A percentile compares a stretch with the other conserved stretches of the same genome.
These are phyloP conservation scores for Carabus problematicus DNA, from an alignment of 2,888 invertebrate species.

Conservation along the genomic window DNA sequence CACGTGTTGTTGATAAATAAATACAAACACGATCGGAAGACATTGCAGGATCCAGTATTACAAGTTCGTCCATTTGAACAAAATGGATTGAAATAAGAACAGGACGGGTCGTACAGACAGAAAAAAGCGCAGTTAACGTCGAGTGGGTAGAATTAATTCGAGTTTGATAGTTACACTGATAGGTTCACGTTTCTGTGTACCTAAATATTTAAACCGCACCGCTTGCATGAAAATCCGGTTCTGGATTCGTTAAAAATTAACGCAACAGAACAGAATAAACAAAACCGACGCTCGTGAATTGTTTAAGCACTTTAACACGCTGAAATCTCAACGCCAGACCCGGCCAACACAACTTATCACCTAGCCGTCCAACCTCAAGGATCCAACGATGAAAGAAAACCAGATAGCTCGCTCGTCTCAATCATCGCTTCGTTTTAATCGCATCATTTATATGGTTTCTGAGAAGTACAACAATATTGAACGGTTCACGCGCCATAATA, in stretches of 20 bases:
- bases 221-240: constrained; percentile 37
- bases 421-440: too few species aligned
- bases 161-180: constrained; percentile 37
- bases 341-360: constrained; percentile 2
- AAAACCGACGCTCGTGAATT: constrained; percentile 21
- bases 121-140: constrained; percentile 34
- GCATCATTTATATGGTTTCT: too few species aligned
- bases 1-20: too few species aligned
- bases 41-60: too few species aligned
- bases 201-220: constrained; percentile 17
- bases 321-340: not conserved
- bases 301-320: constrained; percentile 17
- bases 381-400: constrained; percentile 8
- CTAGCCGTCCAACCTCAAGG: constrained; percentile 1
- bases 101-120: constrained; percentile 11
- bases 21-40: too few species aligned
- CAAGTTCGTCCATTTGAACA: too few species aligned
- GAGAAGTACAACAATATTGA: too few species aligned
- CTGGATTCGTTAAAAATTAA: constrained; percentile 37
- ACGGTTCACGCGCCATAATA: too few species aligned
- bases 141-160: constrained; percentile 32
- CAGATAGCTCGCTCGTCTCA: too few species aligned
- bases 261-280: constrained; percentile 36
- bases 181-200: constrained; percentile 24
- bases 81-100: not conserved